Evolutionary conservation across 2,113 vertebrate genomes (phyloP).

Genomic region (Nicator chloris): DNA sequence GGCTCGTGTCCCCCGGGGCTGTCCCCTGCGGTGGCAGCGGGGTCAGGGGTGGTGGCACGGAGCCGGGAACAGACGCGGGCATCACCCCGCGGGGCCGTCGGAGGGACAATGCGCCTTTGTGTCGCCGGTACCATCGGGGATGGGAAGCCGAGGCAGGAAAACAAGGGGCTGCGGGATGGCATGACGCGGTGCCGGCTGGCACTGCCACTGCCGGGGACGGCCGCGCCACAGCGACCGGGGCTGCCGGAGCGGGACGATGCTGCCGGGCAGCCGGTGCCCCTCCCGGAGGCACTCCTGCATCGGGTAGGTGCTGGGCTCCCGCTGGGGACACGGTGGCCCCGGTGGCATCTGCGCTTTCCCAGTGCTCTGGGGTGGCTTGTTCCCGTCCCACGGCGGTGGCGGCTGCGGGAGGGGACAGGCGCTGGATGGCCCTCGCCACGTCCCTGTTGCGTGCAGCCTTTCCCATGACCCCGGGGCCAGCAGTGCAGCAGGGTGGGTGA

Average conservation of each 20-base stretch:
- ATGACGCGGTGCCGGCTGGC: background rate
- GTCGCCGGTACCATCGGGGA: slow-evolving; percentile 62
- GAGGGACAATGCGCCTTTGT: slow-evolving; percentile 59
- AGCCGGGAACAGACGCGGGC: background rate
- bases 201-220: background rate
- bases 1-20: background rate
- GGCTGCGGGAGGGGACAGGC: background rate
- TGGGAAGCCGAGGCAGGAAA: background rate
- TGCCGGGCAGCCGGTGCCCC: slow-evolving; percentile 67
- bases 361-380: background rate
- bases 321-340: background rate
- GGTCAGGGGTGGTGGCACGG: slow-evolving; percentile 1
- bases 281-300: slow-evolving; percentile 80
- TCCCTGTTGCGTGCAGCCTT: background rate
- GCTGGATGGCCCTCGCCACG: background rate
- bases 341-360: rapidly evolving
- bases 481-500: background rate
- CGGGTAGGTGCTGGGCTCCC: slow-evolving; percentile 64
- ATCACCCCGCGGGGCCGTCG: background rate
- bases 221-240: background rate
- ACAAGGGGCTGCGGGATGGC: background rate
- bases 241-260: slow-evolving; percentile 51
- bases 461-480: slow-evolving; percentile 12
- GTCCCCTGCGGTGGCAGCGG: background rate
- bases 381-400: rapidly evolving